A percentile compares a stretch with the other conserved stretches of the same genome.
phyloP scores from a whole-genome alignment of 2,797 vertebrate genomes.

The Falco biarmicus region DNA sequence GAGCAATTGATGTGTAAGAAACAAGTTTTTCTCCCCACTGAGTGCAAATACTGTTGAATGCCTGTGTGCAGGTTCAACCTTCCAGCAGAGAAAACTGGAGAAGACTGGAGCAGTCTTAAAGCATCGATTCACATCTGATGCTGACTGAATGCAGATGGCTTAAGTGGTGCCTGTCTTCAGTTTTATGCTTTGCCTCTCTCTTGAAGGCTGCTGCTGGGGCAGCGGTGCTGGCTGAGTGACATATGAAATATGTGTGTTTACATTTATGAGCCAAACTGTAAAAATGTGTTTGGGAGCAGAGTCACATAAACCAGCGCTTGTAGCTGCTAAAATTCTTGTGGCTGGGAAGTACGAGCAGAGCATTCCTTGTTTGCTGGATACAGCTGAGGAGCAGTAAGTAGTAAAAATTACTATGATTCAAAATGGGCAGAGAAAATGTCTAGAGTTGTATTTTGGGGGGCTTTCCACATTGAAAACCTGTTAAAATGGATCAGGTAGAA shows the following conservation, averaged over 20 bases:
- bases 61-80: background rate
- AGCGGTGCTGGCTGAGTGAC: background rate
- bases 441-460: background rate
- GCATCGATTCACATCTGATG: background rate
- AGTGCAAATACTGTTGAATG: background rate
- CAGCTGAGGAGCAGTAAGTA: background rate
- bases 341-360: background rate
- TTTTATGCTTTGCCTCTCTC: constrained; percentile 4
- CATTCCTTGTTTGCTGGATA: background rate
- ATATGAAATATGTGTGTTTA: constrained; percentile 18
- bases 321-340: constrained; percentile 24
- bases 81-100: background rate
- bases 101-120: background rate
- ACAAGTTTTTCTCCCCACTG: background rate
- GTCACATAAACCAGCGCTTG: background rate
- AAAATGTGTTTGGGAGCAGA: constrained; percentile 12
- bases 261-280: constrained; percentile 16
- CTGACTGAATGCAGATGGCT: constrained; percentile 35
- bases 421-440: background rate
- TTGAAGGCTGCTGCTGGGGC: background rate
- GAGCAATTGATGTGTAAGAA: background rate
- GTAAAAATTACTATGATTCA: background rate
- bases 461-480: background rate
- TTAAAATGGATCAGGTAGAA: background rate
- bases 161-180: background rate